Evolutionary conservation across 2,888 invertebrate genomes (phyloP), one percentile per base, ranked within the genome.

Genomic region (Hybos culiciformis): DNA sequence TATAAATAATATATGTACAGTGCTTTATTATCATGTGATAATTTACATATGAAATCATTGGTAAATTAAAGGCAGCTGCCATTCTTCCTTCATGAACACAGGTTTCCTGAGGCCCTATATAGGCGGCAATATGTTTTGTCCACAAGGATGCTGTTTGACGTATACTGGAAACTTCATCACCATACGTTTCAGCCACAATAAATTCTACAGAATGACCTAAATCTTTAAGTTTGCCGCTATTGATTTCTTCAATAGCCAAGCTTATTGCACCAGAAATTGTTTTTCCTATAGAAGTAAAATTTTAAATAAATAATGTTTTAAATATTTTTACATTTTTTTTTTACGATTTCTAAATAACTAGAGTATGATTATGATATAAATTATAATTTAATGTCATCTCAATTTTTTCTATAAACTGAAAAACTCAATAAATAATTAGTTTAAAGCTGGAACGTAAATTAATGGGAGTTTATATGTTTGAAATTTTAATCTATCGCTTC

Each of bases 41-140:
- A 17, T 17, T 82, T 69, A 93, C 93, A 62, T 93, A 93, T 51
- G 93, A 93, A 59, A 93, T 84, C 93, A 94, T 93, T 5, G 92
- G 91, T 39, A 92, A 70, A 65, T 93, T 91, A 68, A 93, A 91
- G 33, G 91, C 84, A 2, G 91, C 84, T 0, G 93, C 92, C 78
- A 94, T 84, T 51, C 85, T 77, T 0, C 87, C 93, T 66, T 94
- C 93, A 63, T 92, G 90, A 17, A 87, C 79, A 63, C 93, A 91
- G 0, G 90, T 67, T 51, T 67, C 67, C 59, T 86, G 85, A 0
- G 86, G 86, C 1, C 92, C 93, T 53, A 94, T 85, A 61, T 87
- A 91, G 26, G 78, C 92, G 3, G 85, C 80, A 42, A 93, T 78
- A 56, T 90, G 85, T 50, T 75, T 71, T 39, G 79, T 82, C 83